Base-by-base conservation (phyloP, 2,113 vertebrate species). In the Progne subis region DNA sequence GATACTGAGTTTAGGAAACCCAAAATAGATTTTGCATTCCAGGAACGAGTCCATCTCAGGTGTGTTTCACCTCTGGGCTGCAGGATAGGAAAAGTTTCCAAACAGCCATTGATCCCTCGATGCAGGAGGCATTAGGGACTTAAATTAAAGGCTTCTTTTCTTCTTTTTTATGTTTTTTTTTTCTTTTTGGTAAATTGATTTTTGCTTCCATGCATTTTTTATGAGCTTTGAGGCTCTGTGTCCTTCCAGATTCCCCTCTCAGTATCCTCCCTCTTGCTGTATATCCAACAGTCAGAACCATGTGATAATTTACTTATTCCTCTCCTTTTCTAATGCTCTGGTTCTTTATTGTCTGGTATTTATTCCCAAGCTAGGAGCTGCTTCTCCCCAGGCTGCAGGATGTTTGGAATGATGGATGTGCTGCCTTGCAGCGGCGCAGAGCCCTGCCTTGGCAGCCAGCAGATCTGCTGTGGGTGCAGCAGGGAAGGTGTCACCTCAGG, bases 141-240 rank as follows among this genome's bases (percentile, higher is more conserved):
- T 79, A 82, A 88, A 81, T 83, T 86, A 65, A 92, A 79, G 89
- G 65, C 13, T 2, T 37, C 37, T 37, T 37, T 37, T 37, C 37
- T 37, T 37, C 37, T 37, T 37, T 37, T 37, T 52, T 56, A 14
- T 12, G 41, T 43, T 21, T 9, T 26, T 39, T 37, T 47, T n/a
- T 90, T 90, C 17, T 53, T 92, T 96, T 90, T 79, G 67, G 46
- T 72, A n/a, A 92, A 97, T 88, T 3, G 74, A 88, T 96, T 91
- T 95, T 91, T 89, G 37, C 77, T 92, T 52, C 52, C 70, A 91
- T 94, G 63, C 63, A 91, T 96, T 95, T 95, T 97, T 96, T 41
- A 95, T 88, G 84, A 92, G 68, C 43, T 82, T 65, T 50, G 85
- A 88, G 82, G 76, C 75, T 90, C 60, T 14, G 26, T 75, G 56